Conservation (phyloP, 2,113 vertebrate genomes). For the Athene cunicularia region DNA sequence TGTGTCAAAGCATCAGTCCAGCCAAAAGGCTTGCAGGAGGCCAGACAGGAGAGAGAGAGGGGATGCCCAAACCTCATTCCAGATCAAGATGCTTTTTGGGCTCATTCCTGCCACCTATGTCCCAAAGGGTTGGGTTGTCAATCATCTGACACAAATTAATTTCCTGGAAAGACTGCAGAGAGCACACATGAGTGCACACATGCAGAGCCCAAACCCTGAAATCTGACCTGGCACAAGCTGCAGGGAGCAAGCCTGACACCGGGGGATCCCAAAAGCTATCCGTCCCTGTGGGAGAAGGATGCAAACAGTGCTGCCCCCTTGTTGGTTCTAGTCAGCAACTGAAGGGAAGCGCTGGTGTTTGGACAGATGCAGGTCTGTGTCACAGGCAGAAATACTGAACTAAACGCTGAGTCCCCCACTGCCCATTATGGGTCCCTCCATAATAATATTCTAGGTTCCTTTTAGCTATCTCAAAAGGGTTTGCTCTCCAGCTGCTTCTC, state of each 20-base stretch:
- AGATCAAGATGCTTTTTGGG: neutral
- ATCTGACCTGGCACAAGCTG: neutral
- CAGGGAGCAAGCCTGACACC: accelerated
- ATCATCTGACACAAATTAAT: neutral
- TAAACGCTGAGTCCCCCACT: accelerated
- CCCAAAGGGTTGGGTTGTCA: neutral
- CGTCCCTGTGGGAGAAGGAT: neutral
- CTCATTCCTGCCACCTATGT: neutral
- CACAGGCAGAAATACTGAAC: neutral
- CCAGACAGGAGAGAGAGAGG: neutral
- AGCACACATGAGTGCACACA: neutral
- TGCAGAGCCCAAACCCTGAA: neutral
- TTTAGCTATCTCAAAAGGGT: neutral
- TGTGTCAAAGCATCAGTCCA: neutral
- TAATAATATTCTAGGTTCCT: neutral
- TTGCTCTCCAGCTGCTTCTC: neutral
- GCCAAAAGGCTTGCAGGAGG: neutral
- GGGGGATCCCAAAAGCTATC: neutral
- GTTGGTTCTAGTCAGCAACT: accelerated
- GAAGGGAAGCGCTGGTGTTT: neutral
- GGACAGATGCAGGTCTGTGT: conserved; percentile 7
- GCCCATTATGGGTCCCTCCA: neutral
- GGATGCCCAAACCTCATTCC: neutral
- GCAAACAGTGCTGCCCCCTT: neutral
- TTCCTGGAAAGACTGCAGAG: conserved; percentile 14